Conservation (phyloP, 2,797 vertebrate genomes). For the Xenentodon cancila region DNA sequence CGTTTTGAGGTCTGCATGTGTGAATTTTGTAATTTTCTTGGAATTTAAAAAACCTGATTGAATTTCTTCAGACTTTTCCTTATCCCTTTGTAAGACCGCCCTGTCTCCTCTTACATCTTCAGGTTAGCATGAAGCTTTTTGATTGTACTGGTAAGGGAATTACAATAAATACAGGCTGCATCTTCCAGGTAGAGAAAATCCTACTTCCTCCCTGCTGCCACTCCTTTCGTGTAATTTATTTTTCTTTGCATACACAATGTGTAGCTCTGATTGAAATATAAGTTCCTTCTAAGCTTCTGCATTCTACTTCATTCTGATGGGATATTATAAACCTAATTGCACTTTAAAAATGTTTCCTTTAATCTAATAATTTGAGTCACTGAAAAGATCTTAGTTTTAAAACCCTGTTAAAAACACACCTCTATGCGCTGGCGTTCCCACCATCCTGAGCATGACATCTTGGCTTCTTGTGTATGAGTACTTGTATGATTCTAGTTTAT, state of each 20-base stretch:
- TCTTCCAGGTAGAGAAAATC: slow-evolving; percentile 26
- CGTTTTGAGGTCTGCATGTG: too few species aligned
- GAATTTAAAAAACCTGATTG: slow-evolving; percentile 33
- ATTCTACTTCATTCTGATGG: slow-evolving; percentile 44
- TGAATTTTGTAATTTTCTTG: background rate
- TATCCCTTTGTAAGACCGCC: slow-evolving; percentile 41
- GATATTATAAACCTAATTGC: slow-evolving; percentile 54
- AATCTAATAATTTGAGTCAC: slow-evolving; percentile 28
- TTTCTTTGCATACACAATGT: slow-evolving; percentile 70
- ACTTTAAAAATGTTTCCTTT: slow-evolving; percentile 44
- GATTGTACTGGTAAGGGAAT: slow-evolving; percentile 60
- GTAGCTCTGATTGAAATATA: slow-evolving; percentile 56
- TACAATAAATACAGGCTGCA: slow-evolving; percentile 56
- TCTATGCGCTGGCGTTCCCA: too few species aligned
- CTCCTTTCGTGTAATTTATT: slow-evolving; percentile 67
- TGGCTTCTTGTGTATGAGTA: too few species aligned
- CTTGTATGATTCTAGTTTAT: too few species aligned
- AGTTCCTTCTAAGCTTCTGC: slow-evolving; percentile 33
- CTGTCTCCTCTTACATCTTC: slow-evolving; percentile 38
- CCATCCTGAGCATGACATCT: too few species aligned
- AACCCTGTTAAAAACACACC: too few species aligned
- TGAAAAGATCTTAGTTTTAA: slow-evolving; percentile 42
- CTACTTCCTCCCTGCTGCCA: background rate
- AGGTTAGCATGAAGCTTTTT: slow-evolving; percentile 51
- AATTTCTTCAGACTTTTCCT: slow-evolving; percentile 34